Base-by-base conservation (phyloP, 2,113 vertebrate genomes). In the Thunnus thynnus region DNA sequence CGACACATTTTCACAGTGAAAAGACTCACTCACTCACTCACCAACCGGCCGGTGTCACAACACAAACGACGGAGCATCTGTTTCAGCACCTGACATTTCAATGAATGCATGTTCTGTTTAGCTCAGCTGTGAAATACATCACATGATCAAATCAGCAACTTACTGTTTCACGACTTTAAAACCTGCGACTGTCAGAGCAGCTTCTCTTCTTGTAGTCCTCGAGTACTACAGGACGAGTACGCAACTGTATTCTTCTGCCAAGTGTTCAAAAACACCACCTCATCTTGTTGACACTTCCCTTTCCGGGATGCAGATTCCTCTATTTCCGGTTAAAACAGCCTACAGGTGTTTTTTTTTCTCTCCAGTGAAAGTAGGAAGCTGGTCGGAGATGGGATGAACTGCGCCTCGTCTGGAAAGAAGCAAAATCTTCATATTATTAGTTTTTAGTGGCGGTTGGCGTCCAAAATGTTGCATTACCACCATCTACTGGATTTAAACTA, bases 231-330 rank as follows among this genome's bases (percentile, higher is more conserved):
- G 54, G 18, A 61, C 20, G 3, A 62, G 17, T 56, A 1, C 13
- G 41, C 22, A 41, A 2, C n/a, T 44, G 16, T 18, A 7, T 13
- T 18, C 14, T 57, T 55, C 60, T 86, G 55, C 63, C 55, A 41
- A 77, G 47, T 52, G 75, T 88, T 88, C 72, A 86, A 88, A 88
- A 86, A 66, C 80, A 83, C 76, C 80, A 67, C 80, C 44, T 78
- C 64, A 76, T 72, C 52, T 78, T 62, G n/a, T 22, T 76, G 54
- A 76, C 57, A 10, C 61, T 84, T 84, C 78, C 77, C 2, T 52
- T 86, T 89, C 84, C 84, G 84, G 80, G 20, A 32, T 44, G 51
- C 3, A 25, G 64, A 20, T 13, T 41, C 8, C 1, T 30, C 36
- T 8, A 3, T 55, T 76, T 86, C 84, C 84, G 79, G 75, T 65